Evolutionary conservation across 37 sponge, comb jelly and placozoan genomes (phyloP), one percentile per base, ranked within the genome.

Genomic region (Agelas oroides): DNA sequence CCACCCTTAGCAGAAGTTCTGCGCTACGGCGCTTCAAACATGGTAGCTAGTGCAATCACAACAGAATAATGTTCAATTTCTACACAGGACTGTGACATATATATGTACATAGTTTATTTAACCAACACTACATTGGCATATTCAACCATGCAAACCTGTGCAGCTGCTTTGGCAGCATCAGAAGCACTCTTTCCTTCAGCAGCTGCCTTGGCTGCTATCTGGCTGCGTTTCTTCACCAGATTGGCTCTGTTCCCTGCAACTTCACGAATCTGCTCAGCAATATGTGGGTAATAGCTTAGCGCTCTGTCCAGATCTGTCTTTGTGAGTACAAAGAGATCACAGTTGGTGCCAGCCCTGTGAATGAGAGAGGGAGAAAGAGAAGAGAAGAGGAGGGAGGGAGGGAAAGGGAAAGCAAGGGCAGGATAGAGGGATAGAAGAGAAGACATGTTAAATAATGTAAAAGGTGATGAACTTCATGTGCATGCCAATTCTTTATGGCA

Each of bases 271-370:
- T 94, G 88, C 18, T 90, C 83, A 17, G 70, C 80, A 17, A 94
- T 84, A 16, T 94, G 69, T 3, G 88, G 95, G 53, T 94, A 90
- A 52, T 84, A 84, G 55, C 60, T 65, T 19, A 94, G 83, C 39
- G 86, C 85, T 23, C 28, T n/a, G 54, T 94, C 95, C 39, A 91
- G 75, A 46, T 94, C 86, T 53, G 75, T 59, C 73, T 90, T 94
- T n/a, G 81, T 84, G 65, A 94, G 68, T 25, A 90, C 82, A 84
- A 90, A 87, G 54, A 94, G 54, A 32, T 89, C 90, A 89, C 90
- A 89, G 71, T 94, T 89, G 24, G 90, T 94, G 27, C 64, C 75
- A 59, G 93, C 93, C 54, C 93, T 91, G 77, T 30, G 13, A 33
- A n/a, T 19, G 5, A 59, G 55, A 19, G 32, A 46, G 32, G 32